Conservation (phyloP, 2,797 vertebrate species). For the Crypturellus tataupa region DNA sequence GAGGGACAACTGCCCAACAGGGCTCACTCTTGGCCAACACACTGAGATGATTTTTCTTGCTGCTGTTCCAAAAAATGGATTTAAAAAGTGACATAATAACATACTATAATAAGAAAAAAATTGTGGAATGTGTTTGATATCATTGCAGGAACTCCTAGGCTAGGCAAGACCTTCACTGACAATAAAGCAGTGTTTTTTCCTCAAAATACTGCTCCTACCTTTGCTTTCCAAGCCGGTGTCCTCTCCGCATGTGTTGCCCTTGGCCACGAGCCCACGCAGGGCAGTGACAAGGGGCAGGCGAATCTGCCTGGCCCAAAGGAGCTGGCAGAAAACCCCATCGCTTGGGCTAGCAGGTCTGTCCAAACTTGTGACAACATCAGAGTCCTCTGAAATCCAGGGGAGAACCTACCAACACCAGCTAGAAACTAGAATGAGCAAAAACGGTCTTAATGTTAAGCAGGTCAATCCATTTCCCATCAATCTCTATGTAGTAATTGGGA, state of each 20-base stretch:
- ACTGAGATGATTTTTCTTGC: neutral
- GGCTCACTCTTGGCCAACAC: neutral
- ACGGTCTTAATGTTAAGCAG: neutral
- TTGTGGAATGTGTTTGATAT: rapidly evolving
- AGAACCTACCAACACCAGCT: too few relatives aligned
- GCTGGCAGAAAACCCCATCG: too few relatives aligned
- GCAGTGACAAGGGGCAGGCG: too few relatives aligned
- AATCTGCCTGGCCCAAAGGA: too few relatives aligned
- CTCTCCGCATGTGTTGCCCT: too few relatives aligned
- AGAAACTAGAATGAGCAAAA: neutral
- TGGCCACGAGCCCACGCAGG: too few relatives aligned
- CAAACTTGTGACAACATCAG: too few relatives aligned
- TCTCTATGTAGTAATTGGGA: neutral
- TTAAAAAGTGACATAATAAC: rapidly evolving
- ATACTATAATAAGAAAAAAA: neutral
- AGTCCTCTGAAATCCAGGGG: too few relatives aligned
- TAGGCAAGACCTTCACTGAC: too few relatives aligned
- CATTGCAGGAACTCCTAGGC: neutral
- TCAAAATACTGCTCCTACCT: neutral
- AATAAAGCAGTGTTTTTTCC: neutral
- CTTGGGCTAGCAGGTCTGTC: too few relatives aligned
- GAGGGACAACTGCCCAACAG: neutral
- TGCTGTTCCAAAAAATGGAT: rapidly evolving
- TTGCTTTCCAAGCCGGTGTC: neutral
- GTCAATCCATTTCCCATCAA: neutral